Conservation (phyloP, 2,888 invertebrate species). For the Aspidapion aeneum region DNA sequence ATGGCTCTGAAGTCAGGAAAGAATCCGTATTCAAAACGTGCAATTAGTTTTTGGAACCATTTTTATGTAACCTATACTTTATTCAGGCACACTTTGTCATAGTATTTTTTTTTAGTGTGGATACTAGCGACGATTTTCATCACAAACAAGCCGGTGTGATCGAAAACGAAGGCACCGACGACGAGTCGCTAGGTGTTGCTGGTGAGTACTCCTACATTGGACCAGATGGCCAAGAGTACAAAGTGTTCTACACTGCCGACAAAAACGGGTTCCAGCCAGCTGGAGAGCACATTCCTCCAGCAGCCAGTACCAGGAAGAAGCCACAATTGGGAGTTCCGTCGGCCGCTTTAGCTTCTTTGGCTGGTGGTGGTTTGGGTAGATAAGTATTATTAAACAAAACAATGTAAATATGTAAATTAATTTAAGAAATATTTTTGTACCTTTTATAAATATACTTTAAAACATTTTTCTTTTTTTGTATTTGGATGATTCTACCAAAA, state of each 20-base stretch:
- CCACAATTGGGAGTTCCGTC: conserved; percentile 39
- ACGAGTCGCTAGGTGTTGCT: conserved; percentile 49
- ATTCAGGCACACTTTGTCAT: not conserved
- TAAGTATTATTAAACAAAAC: no score
- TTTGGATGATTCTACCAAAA: no score
- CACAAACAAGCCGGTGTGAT: conserved; percentile 51
- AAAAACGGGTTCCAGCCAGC: conserved; percentile 53
- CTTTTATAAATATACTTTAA: no score
- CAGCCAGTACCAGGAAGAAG: conserved; percentile 32
- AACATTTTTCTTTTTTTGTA: no score
- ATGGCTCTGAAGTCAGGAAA: no score
- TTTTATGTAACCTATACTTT: no score
- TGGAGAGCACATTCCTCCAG: conserved; percentile 38
- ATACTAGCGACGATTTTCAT: conserved; percentile 54
- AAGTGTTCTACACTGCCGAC: conserved; percentile 54
- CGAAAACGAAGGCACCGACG: conserved; percentile 49
- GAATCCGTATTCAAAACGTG: no score
- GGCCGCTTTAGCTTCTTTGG: conserved; percentile 40
- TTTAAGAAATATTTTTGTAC: no score
- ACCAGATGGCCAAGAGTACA: conserved; percentile 52
- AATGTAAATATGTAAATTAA: no score
- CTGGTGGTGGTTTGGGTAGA: conserved; percentile 38
- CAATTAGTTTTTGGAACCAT: no score
- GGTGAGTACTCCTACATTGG: conserved; percentile 57
- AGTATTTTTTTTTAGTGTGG: conserved; percentile 24